Base-by-base conservation (phyloP, 1,140 invertebrate genomes). In the Lerema accius region DNA sequence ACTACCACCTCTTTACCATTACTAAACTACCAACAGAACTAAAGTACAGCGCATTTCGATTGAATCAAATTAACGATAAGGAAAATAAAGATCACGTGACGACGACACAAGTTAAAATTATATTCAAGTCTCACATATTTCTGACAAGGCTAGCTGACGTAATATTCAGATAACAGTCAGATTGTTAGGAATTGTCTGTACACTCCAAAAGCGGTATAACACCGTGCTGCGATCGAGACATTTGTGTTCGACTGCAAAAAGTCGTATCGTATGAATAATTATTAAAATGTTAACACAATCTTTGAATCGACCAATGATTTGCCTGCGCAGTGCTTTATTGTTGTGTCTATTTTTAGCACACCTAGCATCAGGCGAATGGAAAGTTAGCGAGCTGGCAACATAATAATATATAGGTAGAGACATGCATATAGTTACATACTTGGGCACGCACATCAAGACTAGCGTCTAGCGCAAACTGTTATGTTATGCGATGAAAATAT, bases 331-430 rank as follows among this genome's bases (percentile, higher is more conserved):
- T 76, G 69, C 68, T 81, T 23, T 78, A 84, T 86, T 86, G 82
- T 86, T 72, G 70, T 63, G 64, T 81, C 80, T 86, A 86, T 84
- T 86, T 89, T 84, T 86, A 88, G 82, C 76, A 61, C 70, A 80
- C 66, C 74, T 83, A 83, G 76, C 75, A 82, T 80, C 73, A 83
- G 71, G 78, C 84, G 78, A 86, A 86, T 89, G 84, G 84, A 89
- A 89, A 89, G 86, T 86, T 82, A 86, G 78, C 84, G 82, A 81
- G 78, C 78, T 86, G 84, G 84, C 86, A 86, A 86, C 79, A 70
- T 78, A 73, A 73, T 73, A 23, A 68, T 69, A 78, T 68, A 48
- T 73, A 78, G 45, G 65, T 73, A 70, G 53, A 63, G 66, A 72
- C 59, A 71, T 78, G 74, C 61, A 66, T 65, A 69, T 62, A 62